Evolutionary conservation across 2,888 invertebrate genomes (phyloP), one percentile per base, ranked within the genome.

Genomic region (Scaptomyza caliginosa): DNA sequence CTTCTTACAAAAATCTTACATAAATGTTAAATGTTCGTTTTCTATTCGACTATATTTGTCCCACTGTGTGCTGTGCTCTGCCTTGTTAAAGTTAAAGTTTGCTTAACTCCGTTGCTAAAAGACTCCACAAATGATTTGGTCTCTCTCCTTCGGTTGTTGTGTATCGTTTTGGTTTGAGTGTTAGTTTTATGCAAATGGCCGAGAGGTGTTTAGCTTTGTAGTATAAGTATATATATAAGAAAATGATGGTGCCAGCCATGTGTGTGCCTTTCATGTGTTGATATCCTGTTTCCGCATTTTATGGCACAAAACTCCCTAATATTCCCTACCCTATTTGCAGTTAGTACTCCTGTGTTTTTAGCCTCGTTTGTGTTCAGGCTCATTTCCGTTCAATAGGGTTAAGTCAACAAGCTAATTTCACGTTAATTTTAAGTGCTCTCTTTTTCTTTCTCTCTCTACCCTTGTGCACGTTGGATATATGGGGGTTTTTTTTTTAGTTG

Each of bases 91-190:
- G 48, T 34, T 46, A 63, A 63, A 76, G 81, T 73, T 83, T 81
- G 71, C 64, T 68, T 74, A 64, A 66, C 74, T 74, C 51, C 64
- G 39, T 63, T 68, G 68, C 78, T 74, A 85, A 80, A 85, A 84
- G 79, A 80, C 85, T 84, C 77, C 82, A 81, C 72, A 81, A 81
- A 85, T 68, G 75, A 81, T 80, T 78, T 77, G 68, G 56, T 46
- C 16, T 64, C 28, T 17, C 2, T 19, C n/a, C 23, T 1, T 4
- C 28, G 8, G n/a, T 28, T 16, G n/a, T n/a, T 30, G 1, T 58
- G 46, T 55, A 43, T 40, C 46, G 43, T 43, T 54, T 30, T 32
- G 32, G 40, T 39, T 16, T 17, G 6, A 34, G 30, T 24, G 39
- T 55, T 50, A 32, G 59, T 39, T 39, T 60, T 60, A 66, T 56